Conservation (phyloP, 2,113 vertebrate genomes). For the Plecturocebus donacophilus region DNA sequence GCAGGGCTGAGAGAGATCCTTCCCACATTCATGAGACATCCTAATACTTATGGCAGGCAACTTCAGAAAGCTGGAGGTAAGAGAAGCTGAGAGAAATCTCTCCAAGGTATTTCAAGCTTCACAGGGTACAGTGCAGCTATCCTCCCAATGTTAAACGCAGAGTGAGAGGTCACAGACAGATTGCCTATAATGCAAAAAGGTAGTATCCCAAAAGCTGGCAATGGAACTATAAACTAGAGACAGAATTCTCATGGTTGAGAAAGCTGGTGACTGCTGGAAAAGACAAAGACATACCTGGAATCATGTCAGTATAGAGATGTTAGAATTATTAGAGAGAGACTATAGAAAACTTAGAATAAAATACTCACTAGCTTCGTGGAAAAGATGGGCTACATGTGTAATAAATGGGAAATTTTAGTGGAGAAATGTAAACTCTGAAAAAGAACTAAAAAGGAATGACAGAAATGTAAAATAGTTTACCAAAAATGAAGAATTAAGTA, state of each 20-base stretch:
- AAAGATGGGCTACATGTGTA: neutral
- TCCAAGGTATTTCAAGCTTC: neutral
- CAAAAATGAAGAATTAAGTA: neutral
- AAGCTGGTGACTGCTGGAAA: neutral
- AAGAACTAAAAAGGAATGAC: neutral
- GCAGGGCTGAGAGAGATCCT: neutral
- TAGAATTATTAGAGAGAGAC: neutral
- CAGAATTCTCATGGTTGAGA: neutral
- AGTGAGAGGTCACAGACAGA: neutral
- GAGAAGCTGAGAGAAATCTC: neutral
- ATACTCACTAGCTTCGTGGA: neutral
- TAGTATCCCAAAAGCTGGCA: neutral
- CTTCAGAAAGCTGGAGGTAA: neutral
- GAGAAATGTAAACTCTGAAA: neutral
- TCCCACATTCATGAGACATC: neutral
- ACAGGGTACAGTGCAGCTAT: neutral
- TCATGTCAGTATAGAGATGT: neutral
- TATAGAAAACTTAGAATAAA: conserved; percentile 22
- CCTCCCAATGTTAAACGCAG: neutral
- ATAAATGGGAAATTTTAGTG: neutral
- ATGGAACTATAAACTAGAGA: neutral
- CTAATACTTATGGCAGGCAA: neutral
- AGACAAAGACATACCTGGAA: conserved; percentile 21
- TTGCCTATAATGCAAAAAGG: neutral
- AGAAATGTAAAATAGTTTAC: neutral